Evolutionary conservation across 2,888 invertebrate species (phyloP).

Genomic region (Sycophila texana): DNA sequence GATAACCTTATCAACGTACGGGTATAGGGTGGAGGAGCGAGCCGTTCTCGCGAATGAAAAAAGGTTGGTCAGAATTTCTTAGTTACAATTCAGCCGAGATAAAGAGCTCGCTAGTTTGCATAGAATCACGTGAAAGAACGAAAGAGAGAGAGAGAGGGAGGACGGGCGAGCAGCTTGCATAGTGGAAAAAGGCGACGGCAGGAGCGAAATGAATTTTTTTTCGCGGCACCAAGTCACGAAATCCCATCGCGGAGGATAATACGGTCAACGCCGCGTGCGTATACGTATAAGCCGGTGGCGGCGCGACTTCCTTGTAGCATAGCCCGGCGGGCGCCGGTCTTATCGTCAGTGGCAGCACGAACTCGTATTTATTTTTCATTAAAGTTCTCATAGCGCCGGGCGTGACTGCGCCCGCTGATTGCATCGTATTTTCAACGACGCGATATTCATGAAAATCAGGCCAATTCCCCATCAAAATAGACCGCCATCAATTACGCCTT

Average conservation of each 20-base stretch:
- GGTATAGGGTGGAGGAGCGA: not conserved
- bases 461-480: constrained; percentile 15
- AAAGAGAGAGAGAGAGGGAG: too few relatives aligned
- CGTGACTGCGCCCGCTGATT: constrained; percentile 29
- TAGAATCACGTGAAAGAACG: not conserved
- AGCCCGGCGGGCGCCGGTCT: constrained; percentile 48
- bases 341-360: constrained; percentile 60
- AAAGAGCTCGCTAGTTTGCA: constrained; percentile 15
- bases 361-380: constrained; percentile 64
- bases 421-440: constrained; percentile 38
- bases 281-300: constrained; percentile 33
- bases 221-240: constrained; percentile 51
- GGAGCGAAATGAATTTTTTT: constrained; percentile 52
- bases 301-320: constrained; percentile 3
- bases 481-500: too few relatives aligned
- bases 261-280: constrained; percentile 35
- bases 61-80: constrained; percentile 10
- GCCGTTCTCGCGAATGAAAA: not conserved
- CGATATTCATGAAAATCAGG: constrained; percentile 46
- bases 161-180: too few relatives aligned
- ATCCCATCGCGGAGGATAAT: constrained; percentile 55
- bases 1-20: constrained; percentile 38
- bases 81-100: constrained; percentile 9
- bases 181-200: not conserved
- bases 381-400: constrained; percentile 29